Evolutionary conservation across 2,888 invertebrate genomes (phyloP).

Genomic region (Melieria omissa): DNA sequence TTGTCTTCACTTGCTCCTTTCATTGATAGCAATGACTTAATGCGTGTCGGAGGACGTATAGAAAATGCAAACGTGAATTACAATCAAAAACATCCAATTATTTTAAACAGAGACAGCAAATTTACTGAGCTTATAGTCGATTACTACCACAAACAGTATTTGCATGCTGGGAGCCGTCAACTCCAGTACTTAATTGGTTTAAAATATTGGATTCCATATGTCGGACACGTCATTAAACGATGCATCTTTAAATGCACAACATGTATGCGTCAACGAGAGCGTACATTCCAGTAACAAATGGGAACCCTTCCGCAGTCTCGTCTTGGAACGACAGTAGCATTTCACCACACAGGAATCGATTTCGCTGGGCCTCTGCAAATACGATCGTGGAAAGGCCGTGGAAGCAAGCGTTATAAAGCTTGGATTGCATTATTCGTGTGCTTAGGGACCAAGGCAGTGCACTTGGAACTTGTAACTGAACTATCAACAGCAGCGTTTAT

Average conservation of each 20-base stretch:
- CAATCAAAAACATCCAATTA: conserved; percentile 42
- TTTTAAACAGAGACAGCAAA: conserved; percentile 38
- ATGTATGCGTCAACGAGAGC: conserved; percentile 32
- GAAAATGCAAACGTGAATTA: conserved; percentile 39
- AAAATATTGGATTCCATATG: conserved; percentile 36
- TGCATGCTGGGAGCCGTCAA: conserved; percentile 41
- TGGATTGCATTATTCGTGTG: conserved; percentile 52
- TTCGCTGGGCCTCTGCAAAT: conserved; percentile 46
- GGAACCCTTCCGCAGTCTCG: conserved; percentile 39
- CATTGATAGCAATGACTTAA: conserved; percentile 35
- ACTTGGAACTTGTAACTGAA: conserved; percentile 47
- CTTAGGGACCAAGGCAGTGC: conserved; percentile 50
- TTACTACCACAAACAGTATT: conserved; percentile 33
- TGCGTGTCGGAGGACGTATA: conserved; percentile 42
- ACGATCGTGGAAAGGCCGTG: conserved; percentile 43
- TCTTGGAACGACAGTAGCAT: conserved; percentile 41
- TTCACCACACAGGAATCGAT: conserved; percentile 45
- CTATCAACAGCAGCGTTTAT: conserved; percentile 50
- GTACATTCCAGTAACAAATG: conserved; percentile 41
- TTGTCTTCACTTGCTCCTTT: conserved; percentile 37
- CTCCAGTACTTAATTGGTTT: conserved; percentile 38
- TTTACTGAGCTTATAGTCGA: conserved; percentile 33
- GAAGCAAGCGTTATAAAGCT: conserved; percentile 44
- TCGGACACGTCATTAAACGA: conserved; percentile 28
- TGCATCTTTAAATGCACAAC: conserved; percentile 36